Percentiles rank a stretch among this genome's conserved stretches.
Evolutionary conservation across 2,113 vertebrate species (phyloP).

Genomic region (Pantherophis guttatus): DNA sequence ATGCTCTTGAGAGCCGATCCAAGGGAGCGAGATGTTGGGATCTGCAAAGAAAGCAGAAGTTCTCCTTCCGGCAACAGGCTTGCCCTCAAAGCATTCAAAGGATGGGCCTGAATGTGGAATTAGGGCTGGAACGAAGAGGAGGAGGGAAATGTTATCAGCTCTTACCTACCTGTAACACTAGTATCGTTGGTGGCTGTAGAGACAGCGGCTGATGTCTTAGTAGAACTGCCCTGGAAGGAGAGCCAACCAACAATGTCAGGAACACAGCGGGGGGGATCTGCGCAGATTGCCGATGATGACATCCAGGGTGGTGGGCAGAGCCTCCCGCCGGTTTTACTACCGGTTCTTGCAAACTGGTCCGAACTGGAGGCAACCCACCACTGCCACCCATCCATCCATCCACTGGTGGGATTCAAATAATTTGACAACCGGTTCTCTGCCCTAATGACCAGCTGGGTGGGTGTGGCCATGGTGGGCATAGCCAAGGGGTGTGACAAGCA

Average conservation of each 20-base stretch:
- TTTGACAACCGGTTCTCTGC: too few relatives aligned
- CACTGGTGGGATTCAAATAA: too few relatives aligned
- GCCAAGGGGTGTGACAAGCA: too few relatives aligned
- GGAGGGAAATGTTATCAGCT: background rate
- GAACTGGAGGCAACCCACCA: too few relatives aligned
- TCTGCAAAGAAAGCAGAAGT: background rate
- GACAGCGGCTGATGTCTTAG: conserved; percentile 75
- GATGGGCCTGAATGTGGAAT: background rate
- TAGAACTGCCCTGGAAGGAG: conserved; percentile 53
- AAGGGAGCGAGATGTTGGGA: background rate
- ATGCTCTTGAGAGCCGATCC: conserved; percentile 22
- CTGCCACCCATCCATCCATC: too few relatives aligned
- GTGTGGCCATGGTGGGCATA: too few relatives aligned
- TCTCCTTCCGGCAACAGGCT: background rate
- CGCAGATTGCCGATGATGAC: too few relatives aligned
- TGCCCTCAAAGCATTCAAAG: background rate
- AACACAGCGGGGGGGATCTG: background rate
- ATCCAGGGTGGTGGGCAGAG: too few relatives aligned
- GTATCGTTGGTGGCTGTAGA: conserved; percentile 74
- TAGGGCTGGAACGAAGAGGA: background rate
- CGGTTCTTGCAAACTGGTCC: too few relatives aligned
- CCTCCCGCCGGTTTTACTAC: too few relatives aligned
- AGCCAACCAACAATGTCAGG: background rate
- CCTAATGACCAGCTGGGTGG: too few relatives aligned
- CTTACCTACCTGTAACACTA: conserved; percentile 52